phyloP scores from a whole-genome alignment of 2,113 vertebrate species.

The Rhinichthys klamathensis region DNA sequence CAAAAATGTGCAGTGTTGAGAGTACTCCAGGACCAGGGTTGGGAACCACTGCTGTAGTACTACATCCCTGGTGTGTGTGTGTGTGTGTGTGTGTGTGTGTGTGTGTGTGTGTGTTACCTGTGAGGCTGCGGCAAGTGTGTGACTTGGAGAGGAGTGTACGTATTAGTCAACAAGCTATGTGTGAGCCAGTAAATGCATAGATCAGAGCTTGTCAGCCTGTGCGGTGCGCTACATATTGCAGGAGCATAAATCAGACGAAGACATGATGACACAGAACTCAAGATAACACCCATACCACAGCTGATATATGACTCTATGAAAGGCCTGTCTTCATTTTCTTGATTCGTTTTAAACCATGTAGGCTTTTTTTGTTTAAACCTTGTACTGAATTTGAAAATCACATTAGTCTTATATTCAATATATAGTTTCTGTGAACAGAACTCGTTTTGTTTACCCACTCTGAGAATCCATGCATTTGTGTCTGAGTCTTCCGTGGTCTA shows the following conservation, averaged over 20 bases:
- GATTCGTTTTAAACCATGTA: not conserved
- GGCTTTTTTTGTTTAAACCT: not conserved
- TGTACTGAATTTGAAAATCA: not conserved
- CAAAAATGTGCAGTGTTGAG: too few species aligned
- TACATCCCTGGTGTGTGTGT: not conserved
- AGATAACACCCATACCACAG: not conserved
- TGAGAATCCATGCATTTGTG: not conserved
- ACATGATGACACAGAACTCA: constrained; percentile 7
- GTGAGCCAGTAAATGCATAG: constrained; percentile 28
- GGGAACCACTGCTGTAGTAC: not conserved
- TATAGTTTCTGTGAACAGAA: not conserved
- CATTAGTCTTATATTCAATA: not conserved
- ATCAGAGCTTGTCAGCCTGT: constrained; percentile 17
- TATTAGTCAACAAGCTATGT: constrained; percentile 32
- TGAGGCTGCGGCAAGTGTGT: constrained; percentile 22
- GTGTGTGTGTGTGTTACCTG: not conserved
- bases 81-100: not conserved
- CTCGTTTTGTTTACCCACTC: not conserved
- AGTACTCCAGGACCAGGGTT: too few species aligned
- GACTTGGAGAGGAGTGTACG: constrained; percentile 25
- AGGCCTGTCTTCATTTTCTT: constrained; percentile 20
- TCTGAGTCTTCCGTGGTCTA: not conserved
- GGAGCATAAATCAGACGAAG: constrained; percentile 12
- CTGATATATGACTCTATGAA: not conserved
- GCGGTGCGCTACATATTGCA: constrained; percentile 19